Conservation (phyloP, 23 tunicate species). For the Trididemnum miniatum region DNA sequence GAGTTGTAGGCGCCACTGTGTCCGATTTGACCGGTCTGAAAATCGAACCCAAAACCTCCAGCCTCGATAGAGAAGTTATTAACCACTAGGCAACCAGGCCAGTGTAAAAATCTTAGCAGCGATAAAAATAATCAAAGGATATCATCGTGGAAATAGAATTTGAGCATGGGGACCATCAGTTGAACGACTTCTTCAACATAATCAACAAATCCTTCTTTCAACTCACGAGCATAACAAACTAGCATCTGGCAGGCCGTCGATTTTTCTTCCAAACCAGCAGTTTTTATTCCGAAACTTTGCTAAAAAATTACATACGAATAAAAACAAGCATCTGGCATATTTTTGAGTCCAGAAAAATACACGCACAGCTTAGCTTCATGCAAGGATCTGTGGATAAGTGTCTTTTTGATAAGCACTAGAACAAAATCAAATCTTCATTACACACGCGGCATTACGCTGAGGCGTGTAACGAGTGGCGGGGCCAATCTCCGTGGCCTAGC, state of each 20-base stretch:
- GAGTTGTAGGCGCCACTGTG: too few relatives aligned
- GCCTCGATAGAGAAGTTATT: too few relatives aligned
- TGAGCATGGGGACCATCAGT: conserved; percentile 97
- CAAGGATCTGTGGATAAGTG: neutral
- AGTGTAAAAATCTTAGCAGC: too few relatives aligned
- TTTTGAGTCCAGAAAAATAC: neutral
- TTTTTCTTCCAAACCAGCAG: conserved; percentile 97
- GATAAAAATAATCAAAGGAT: too few relatives aligned
- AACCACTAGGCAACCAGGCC: too few relatives aligned
- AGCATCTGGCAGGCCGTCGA: conserved; percentile 99
- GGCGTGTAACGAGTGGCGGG: too few relatives aligned
- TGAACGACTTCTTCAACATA: conserved; percentile 96
- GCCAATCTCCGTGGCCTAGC: too few relatives aligned
- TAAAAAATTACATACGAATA: too few relatives aligned
- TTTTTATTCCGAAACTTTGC: conserved; percentile 97
- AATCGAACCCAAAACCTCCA: too few relatives aligned
- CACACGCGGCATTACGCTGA: too few relatives aligned
- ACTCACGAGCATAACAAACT: conserved; percentile 97
- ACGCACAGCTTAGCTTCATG: neutral
- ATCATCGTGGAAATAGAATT: conserved; percentile 99
- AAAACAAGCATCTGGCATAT: too few relatives aligned
- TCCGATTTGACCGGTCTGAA: too few relatives aligned
- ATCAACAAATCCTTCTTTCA: conserved; percentile 90
- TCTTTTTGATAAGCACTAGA: neutral
- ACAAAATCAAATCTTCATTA: neutral